A percentile compares a stretch with the other conserved stretches of the same genome.
phyloP scores from a whole-genome alignment of 2,797 vertebrate species.

The Sebastes itinus region DNA sequence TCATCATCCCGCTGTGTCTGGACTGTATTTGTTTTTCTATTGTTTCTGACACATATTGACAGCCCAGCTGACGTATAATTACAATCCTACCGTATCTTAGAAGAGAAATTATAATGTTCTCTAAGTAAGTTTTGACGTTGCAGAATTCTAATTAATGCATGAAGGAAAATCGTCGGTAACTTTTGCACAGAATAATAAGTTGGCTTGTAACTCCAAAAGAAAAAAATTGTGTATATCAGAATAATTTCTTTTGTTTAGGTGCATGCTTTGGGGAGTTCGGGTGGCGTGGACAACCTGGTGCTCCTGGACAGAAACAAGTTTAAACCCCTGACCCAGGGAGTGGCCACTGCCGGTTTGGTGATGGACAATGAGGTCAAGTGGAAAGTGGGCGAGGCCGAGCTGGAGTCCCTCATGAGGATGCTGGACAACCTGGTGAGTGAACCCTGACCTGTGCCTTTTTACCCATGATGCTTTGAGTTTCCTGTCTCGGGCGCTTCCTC shows the following conservation, averaged over 20 bases:
- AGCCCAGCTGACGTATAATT: background rate
- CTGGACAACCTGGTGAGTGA: slow-evolving; percentile 96
- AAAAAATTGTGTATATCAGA: background rate
- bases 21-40: slow-evolving; percentile 22
- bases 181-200: background rate
- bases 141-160: background rate
- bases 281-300: slow-evolving; percentile 88
- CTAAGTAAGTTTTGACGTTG: background rate
- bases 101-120: background rate
- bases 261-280: slow-evolving; percentile 87
- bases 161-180: background rate
- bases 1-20: slow-evolving; percentile 9
- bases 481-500: slow-evolving; percentile 52
- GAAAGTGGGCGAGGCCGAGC: slow-evolving; percentile 94
- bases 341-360: slow-evolving; percentile 83
- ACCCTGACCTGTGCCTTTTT: slow-evolving; percentile 52
- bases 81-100: background rate
- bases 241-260: slow-evolving; percentile 77
- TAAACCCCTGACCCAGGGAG: slow-evolving; percentile 83
- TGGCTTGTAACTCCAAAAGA: background rate
- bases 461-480: slow-evolving; percentile 53
- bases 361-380: slow-evolving; percentile 90
- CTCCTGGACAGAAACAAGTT: slow-evolving; percentile 90
- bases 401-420: slow-evolving; percentile 97
- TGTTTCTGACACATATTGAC: slow-evolving; percentile 22